These are phyloP conservation scores for Saccopteryx leptura DNA, from an alignment of 2,113 vertebrate species.

Conservation along the genomic window DNA sequence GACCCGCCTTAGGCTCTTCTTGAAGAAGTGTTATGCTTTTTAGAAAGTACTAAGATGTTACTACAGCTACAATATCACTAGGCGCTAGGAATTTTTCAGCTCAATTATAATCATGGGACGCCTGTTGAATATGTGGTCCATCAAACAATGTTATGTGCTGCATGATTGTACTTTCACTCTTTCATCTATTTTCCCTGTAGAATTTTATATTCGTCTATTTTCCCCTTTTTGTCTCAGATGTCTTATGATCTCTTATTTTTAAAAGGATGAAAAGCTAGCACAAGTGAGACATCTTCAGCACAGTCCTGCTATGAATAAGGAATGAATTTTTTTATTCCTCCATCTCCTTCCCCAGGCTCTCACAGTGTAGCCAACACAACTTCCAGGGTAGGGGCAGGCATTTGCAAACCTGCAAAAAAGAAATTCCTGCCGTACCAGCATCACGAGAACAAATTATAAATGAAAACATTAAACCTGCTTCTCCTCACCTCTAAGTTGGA, in stretches of 20 bases:
- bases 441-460: not conserved
- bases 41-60: not conserved
- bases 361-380: not conserved
- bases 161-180: not conserved
- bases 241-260: constrained; percentile 15
- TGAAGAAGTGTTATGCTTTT: too few species aligned
- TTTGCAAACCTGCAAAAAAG: not conserved
- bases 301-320: not conserved
- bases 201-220: not conserved
- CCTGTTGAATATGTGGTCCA: too few species aligned
- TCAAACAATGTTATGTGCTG: not conserved
- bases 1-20: not conserved
- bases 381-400: not conserved
- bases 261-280: not conserved
- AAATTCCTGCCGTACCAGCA: not conserved
- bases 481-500: not conserved
- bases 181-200: not conserved
- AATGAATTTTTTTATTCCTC: not conserved
- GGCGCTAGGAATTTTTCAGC: not conserved
- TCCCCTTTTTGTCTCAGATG: not conserved
- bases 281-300: not conserved
- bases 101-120: not conserved
- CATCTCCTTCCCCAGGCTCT: not conserved
- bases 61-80: not conserved
- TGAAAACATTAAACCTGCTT: not conserved